Conservation (phyloP, 1,140 invertebrate species). For the Drosophila nigrodunni region DNA sequence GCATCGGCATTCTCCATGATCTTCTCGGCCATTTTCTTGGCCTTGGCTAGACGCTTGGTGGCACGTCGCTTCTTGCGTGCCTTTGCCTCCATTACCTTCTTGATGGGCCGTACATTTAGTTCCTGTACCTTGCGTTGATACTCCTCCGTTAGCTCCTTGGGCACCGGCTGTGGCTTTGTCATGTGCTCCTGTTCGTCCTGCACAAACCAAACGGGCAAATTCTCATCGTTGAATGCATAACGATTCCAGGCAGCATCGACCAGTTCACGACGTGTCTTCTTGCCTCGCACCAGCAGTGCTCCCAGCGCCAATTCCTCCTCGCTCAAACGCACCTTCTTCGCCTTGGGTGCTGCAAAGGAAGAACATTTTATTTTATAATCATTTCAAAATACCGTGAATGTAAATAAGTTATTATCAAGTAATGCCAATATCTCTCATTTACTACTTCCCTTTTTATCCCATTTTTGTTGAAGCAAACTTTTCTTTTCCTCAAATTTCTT, state of each 20-base stretch:
- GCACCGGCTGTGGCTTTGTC: slow-evolving; percentile 91
- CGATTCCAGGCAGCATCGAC: slow-evolving; percentile 96
- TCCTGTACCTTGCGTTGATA: slow-evolving; percentile 92
- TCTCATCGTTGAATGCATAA: slow-evolving; percentile 94
- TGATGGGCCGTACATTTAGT: slow-evolving; percentile 97
- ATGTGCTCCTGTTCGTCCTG: slow-evolving; percentile 97
- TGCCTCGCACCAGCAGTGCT: slow-evolving; percentile 92
- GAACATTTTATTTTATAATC: background rate
- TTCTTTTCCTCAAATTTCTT: no score
- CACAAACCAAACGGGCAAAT: slow-evolving; percentile 98
- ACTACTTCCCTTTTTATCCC: no score
- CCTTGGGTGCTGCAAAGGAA: slow-evolving; percentile 68
- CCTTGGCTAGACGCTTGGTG: slow-evolving; percentile 94
- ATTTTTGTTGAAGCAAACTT: no score
- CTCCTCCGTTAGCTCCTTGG: slow-evolving; percentile 90
- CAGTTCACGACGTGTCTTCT: slow-evolving; percentile 94
- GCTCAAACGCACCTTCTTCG: slow-evolving; percentile 91
- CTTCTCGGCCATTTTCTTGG: slow-evolving; percentile 97
- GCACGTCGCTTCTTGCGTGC: slow-evolving; percentile 97
- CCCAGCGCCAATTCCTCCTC: slow-evolving; percentile 95
- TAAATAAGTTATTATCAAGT: no score
- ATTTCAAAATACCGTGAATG: no score
- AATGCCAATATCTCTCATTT: no score
- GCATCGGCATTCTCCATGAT: slow-evolving; percentile 96
- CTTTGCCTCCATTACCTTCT: slow-evolving; percentile 99